These are phyloP conservation scores for Rhaphigaster nebulosa DNA, from an alignment of 2,888 invertebrate genomes.

Conservation along the genomic window DNA sequence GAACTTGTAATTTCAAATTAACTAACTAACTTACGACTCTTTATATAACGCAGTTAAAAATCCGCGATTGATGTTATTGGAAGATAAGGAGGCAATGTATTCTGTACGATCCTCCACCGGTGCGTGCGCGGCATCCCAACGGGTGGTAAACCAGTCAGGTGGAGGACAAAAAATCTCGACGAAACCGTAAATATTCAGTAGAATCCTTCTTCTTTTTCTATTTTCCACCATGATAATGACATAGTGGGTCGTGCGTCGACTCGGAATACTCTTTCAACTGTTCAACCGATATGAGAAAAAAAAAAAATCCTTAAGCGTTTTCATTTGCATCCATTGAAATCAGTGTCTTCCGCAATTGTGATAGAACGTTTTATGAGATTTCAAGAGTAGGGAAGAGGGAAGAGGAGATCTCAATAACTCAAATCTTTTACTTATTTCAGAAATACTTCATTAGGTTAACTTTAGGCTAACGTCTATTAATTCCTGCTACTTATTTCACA, in stretches of 20 bases:
- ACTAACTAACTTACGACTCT: neutral
- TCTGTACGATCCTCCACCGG: neutral
- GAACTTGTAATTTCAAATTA: neutral
- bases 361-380: neutral
- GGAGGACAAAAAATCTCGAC: constrained; percentile 23
- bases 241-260: constrained; percentile 1
- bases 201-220: neutral
- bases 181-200: constrained; percentile 48
- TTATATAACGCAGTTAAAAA: constrained; percentile 35
- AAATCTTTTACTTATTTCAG: no score
- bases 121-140: neutral
- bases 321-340: neutral
- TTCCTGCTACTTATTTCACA: no score
- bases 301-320: neutral
- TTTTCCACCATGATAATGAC: constrained; percentile 47
- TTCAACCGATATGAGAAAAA: neutral
- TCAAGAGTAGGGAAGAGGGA: neutral
- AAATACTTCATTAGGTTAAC: no score
- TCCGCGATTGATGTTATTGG: constrained; percentile 31
- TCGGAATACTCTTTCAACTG: constrained; percentile 21
- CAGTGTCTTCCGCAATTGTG: neutral
- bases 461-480: no score
- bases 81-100: constrained; percentile 30
- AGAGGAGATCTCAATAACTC: no score
- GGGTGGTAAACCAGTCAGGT: neutral